Evolutionary conservation across 2,113 vertebrate species (phyloP), one percentile per base, ranked within the genome.

Genomic region (Fukomys damarensis): DNA sequence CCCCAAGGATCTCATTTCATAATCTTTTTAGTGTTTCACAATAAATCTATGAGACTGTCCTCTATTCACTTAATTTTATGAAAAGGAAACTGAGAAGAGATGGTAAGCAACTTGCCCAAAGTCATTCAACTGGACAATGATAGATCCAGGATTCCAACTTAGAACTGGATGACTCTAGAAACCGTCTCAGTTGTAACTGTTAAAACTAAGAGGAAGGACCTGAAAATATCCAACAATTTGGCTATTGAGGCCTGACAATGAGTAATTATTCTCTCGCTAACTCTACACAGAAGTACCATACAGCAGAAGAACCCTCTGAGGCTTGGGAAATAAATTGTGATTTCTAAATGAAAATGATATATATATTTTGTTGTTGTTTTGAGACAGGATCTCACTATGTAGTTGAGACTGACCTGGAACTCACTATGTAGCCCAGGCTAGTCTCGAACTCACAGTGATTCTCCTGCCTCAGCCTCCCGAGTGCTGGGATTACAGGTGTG

Each of bases 331-430:
- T 88, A 89, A 89, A 68, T 59, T 93, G 6, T 86, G 26, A 82
- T 61, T 96, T 89, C 58, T 89, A 81, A 84, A 49, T 95, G 41
- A 88, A 86, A 87, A 92, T 32, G 14, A 52, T n/a, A n/a, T n/a
- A n/a, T n/a, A n/a, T n/a, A n/a, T n/a, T n/a, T n/a, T n/a, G n/a
- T n/a, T n/a, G n/a, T n/a, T n/a, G n/a, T n/a, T n/a, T n/a, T n/a
- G n/a, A n/a, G n/a, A n/a, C n/a, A n/a, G n/a, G n/a, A n/a, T n/a
- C n/a, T n/a, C n/a, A n/a, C n/a, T n/a, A n/a, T n/a, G n/a, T n/a
- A n/a, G n/a, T n/a, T n/a, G n/a, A n/a, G n/a, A n/a, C n/a, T n/a
- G n/a, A n/a, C n/a, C n/a, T n/a, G n/a, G n/a, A n/a, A n/a, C n/a
- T n/a, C n/a, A n/a, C n/a, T n/a, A n/a, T n/a, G n/a, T n/a, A n/a